A percentile compares a stretch with the other conserved stretches of the same genome.
Evolutionary conservation across 2,888 invertebrate genomes (phyloP).

Genomic region (Meiosimyza platycephala): DNA sequence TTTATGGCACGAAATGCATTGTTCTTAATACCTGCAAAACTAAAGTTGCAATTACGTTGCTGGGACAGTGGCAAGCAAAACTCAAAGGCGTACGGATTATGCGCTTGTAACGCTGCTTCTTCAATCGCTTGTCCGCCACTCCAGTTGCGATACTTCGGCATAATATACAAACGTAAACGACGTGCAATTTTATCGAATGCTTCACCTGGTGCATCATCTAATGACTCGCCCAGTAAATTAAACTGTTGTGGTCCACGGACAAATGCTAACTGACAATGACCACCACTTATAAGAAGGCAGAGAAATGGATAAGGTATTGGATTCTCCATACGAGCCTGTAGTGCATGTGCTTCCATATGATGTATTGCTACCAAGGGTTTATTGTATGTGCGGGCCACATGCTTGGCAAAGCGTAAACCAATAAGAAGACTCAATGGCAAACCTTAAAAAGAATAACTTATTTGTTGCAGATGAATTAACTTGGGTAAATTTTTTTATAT

Average conservation of each 20-base stretch:
- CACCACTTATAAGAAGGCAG: slow-evolving; percentile 91
- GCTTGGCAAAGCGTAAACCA: slow-evolving; percentile 85
- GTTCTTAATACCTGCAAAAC: slow-evolving; percentile 86
- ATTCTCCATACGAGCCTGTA: slow-evolving; percentile 83
- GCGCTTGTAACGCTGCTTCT: slow-evolving; percentile 76
- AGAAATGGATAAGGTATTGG: slow-evolving; percentile 86
- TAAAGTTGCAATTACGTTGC: slow-evolving; percentile 87
- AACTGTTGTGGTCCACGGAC: slow-evolving; percentile 81
- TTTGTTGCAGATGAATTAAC: no score
- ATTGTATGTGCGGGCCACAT: slow-evolving; percentile 73
- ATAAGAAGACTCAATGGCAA: slow-evolving; percentile 77
- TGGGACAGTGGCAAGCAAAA: slow-evolving; percentile 76
- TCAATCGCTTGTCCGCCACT: slow-evolving; percentile 91
- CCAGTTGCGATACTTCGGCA: slow-evolving; percentile 74
- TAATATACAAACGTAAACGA: slow-evolving; percentile 82
- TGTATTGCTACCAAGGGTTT: slow-evolving; percentile 95
- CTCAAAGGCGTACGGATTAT: slow-evolving; percentile 73
- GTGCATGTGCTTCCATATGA: slow-evolving; percentile 99
- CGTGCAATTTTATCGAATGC: slow-evolving; percentile 93
- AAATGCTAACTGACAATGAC: slow-evolving; percentile 86
- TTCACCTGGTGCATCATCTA: slow-evolving; percentile 94
- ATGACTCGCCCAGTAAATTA: slow-evolving; percentile 79
- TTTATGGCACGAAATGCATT: slow-evolving; percentile 70
- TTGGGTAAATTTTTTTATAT: no score
- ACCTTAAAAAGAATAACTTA: slow-evolving; percentile 36